Percentiles rank a stretch among this genome's conserved stretches.
Conservation (phyloP, 2,888 invertebrate species). For the Cabera pusaria region DNA sequence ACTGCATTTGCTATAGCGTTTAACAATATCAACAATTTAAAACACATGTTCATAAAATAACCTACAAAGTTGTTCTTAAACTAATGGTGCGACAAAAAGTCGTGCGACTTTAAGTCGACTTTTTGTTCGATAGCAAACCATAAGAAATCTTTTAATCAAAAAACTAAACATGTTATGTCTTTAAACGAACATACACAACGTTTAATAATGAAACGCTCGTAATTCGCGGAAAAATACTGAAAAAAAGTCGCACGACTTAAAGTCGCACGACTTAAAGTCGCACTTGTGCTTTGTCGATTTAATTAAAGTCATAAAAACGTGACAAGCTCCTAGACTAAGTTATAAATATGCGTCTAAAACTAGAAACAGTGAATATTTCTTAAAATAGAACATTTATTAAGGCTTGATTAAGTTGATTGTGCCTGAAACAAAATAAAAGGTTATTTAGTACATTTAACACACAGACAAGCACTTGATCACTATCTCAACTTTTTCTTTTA, state of each 20-base stretch:
- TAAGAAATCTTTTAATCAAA: too few species aligned
- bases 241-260: constrained; percentile 1
- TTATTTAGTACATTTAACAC: too few species aligned
- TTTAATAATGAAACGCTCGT: too few species aligned
- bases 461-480: too few species aligned
- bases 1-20: too few species aligned
- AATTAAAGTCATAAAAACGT: constrained; percentile 2
- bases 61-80: too few species aligned
- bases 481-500: too few species aligned
- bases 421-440: constrained; percentile 10
- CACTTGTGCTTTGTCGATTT: background rate
- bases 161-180: too few species aligned
- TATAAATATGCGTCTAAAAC: constrained; percentile 27
- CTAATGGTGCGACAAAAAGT: background rate
- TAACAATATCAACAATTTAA: too few species aligned
- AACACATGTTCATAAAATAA: too few species aligned
- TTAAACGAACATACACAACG: too few species aligned
- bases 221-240: too few species aligned
- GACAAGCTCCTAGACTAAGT: constrained; percentile 12
- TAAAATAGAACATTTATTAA: constrained; percentile 12
- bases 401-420: constrained; percentile 7
- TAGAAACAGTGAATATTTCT: constrained; percentile 18
- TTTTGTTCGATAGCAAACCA: constrained; percentile 3
- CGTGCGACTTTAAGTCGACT: background rate
- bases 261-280: constrained; percentile 2